Evolutionary conservation across 2,113 vertebrate genomes (phyloP).

Genomic region (Oncorhynchus mykiss): DNA sequence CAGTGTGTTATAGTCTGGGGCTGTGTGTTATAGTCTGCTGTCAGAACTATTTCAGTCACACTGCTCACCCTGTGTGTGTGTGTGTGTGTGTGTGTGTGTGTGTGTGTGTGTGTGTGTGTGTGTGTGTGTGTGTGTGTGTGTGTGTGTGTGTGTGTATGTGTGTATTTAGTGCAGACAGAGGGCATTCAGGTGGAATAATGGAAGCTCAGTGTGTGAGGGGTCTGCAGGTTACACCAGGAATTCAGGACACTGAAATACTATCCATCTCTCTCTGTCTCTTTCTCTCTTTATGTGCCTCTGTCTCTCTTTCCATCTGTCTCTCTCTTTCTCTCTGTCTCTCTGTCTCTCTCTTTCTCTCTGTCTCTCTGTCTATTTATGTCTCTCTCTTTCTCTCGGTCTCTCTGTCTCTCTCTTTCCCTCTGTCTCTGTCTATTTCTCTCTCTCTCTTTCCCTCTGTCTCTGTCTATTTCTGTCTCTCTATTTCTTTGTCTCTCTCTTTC

Average conservation of each 20-base stretch:
- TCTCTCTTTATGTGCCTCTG: constrained; percentile 15
- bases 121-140: constrained; percentile 6
- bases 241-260: constrained; percentile 51
- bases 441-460: neutral
- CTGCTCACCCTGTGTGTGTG: too few species aligned
- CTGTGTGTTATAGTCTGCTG: too few species aligned
- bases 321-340: too few species aligned
- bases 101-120: neutral
- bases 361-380: too few species aligned
- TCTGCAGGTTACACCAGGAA: constrained; percentile 44
- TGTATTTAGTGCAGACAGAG: neutral
- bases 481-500: neutral
- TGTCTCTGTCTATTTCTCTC: neutral
- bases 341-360: rapidly evolving
- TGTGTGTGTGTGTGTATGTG: neutral
- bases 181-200: constrained; percentile 44
- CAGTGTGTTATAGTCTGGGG: too few species aligned
- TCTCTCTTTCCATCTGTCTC: neutral
- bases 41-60: too few species aligned
- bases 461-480: neutral
- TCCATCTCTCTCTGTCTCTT: constrained; percentile 31
- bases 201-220: constrained; percentile 30
- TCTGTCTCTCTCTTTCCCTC: neutral
- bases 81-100: neutral
- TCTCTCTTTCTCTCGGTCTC: too few species aligned